Evolutionary conservation across 1,140 invertebrate genomes (phyloP).

Genomic region (Tetramorium alpestre): DNA sequence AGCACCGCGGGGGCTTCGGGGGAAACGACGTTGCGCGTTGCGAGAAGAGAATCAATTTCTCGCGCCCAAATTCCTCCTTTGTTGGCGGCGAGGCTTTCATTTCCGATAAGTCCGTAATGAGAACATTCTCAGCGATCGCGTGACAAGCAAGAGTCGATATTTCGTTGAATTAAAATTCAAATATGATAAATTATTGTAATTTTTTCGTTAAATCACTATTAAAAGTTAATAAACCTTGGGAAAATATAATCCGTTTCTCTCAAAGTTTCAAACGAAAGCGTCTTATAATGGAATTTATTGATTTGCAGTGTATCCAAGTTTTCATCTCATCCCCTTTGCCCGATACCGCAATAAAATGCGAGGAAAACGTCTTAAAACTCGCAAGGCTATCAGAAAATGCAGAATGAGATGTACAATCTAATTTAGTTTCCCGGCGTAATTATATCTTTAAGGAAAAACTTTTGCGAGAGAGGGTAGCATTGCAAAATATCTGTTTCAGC

Average conservation of each 20-base stretch:
- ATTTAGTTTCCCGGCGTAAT: conserved; percentile 53
- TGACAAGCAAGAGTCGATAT: neutral
- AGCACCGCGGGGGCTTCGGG: neutral
- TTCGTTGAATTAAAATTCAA: neutral
- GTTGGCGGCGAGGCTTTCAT: neutral
- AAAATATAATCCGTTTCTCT: conserved; percentile 15
- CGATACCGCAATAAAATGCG: conserved; percentile 35
- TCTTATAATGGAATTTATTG: conserved; percentile 43
- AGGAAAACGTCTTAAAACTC: conserved; percentile 47
- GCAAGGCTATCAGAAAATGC: conserved; percentile 44
- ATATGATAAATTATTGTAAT: neutral
- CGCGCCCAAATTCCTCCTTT: neutral
- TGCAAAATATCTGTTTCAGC: conserved; percentile 52
- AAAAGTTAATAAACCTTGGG: conserved; percentile 24
- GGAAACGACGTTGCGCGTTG: neutral
- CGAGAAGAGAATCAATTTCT: conserved; percentile 22
- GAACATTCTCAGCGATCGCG: neutral
- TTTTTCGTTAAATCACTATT: neutral
- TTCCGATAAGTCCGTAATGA: neutral
- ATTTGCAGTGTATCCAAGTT: conserved; percentile 31
- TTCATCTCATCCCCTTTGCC: conserved; percentile 24
- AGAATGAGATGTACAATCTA: conserved; percentile 49
- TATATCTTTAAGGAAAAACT: conserved; percentile 58
- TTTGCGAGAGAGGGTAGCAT: conserved; percentile 1
- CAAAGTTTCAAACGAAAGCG: conserved; percentile 3